Conservation (phyloP, 2,888 invertebrate genomes). For the Agrochola litura region DNA sequence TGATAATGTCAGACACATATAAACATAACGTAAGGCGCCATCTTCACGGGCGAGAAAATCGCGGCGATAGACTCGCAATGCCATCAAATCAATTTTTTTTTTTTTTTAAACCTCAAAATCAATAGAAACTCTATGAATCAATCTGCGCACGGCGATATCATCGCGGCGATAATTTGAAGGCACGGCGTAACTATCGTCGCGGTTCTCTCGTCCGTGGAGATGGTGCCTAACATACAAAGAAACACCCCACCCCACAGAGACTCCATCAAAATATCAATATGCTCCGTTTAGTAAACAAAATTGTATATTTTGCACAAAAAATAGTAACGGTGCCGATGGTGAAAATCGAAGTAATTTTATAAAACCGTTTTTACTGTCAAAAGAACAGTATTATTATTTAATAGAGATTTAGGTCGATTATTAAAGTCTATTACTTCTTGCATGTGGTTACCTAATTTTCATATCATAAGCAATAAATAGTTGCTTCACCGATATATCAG, state of each 20-base stretch:
- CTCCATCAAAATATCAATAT: too few species aligned
- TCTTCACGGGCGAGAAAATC: too few species aligned
- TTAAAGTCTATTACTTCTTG: not conserved
- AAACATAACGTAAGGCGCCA: not conserved
- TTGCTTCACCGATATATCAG: constrained; percentile 32
- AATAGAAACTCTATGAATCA: too few species aligned
- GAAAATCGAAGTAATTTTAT: not conserved
- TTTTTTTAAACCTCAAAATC: too few species aligned
- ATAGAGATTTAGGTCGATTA: not conserved
- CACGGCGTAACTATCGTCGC: too few species aligned
- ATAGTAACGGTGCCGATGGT: not conserved
- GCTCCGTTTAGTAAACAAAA: not conserved
- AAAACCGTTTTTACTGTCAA: not conserved
- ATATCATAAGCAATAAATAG: constrained; percentile 4
- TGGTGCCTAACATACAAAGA: too few species aligned
- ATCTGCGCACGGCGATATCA: too few species aligned
- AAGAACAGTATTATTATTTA: not conserved
- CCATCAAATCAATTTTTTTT: too few species aligned
- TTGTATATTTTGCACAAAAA: not conserved
- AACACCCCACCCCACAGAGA: too few species aligned
- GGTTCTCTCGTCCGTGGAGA: too few species aligned
- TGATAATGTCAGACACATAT: not conserved
- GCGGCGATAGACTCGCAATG: too few species aligned
- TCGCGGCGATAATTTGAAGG: too few species aligned
- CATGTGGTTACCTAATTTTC: constrained; percentile 13